These are phyloP conservation scores for Bombyx huttoni DNA, from an alignment of 2,888 invertebrate genomes.

Conservation along the genomic window DNA sequence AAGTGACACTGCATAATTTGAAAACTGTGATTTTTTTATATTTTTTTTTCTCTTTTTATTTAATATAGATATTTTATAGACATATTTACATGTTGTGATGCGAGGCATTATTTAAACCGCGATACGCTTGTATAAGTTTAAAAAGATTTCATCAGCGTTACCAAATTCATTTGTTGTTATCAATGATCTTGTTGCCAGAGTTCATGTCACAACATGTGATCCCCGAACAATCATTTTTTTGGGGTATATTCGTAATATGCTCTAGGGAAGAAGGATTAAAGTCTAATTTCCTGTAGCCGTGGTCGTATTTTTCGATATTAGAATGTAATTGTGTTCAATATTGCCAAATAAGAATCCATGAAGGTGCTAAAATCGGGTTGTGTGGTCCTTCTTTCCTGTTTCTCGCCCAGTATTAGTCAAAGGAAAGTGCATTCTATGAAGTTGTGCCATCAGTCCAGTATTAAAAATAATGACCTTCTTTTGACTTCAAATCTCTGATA, in stretches of 20 bases:
- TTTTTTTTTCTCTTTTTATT: conserved; percentile 43
- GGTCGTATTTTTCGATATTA: conserved; percentile 4
- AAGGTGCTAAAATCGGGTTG: conserved; percentile 65
- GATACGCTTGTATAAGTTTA: conserved; percentile 13
- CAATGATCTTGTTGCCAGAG: conserved; percentile 31
- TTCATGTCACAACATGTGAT: conserved; percentile 54
- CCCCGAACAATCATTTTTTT: conserved; percentile 42
- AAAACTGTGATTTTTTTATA: conserved; percentile 65
- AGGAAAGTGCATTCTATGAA: conserved; percentile 57
- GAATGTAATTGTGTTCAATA: conserved; percentile 25
- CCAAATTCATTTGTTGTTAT: conserved; percentile 26
- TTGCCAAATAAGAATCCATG: conserved; percentile 36
- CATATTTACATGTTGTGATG: conserved; percentile 66
- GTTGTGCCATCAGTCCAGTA: conserved; percentile 69
- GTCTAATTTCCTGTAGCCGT: conserved; percentile 9
- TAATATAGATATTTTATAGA: conserved; percentile 49
- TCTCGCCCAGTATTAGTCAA: conserved; percentile 68
- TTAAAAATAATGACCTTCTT: conserved; percentile 57
- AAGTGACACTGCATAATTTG: conserved; percentile 70
- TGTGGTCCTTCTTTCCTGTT: conserved; percentile 65
- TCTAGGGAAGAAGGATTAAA: conserved; percentile 57
- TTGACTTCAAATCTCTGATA: conserved; percentile 56
- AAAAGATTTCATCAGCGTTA: conserved; percentile 29
- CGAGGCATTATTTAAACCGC: conserved; percentile 33
- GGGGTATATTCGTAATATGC: conserved; percentile 40